phyloP scores from a whole-genome alignment of 2,113 vertebrate genomes.

The Protomyctophum bolini region DNA sequence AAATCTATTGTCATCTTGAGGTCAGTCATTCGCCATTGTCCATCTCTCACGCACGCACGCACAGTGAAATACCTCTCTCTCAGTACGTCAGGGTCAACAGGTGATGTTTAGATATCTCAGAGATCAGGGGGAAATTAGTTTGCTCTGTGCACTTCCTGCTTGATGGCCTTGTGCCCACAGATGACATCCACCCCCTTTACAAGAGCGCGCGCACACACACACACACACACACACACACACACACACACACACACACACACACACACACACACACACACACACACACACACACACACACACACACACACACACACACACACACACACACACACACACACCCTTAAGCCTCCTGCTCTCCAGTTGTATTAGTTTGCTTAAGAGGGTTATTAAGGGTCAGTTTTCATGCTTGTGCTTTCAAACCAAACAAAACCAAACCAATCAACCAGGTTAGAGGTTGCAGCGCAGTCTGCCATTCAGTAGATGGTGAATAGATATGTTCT shows the following conservation, averaged over 20 bases:
- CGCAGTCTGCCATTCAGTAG: too few relatives aligned
- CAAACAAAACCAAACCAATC: too few relatives aligned
- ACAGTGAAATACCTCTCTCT: not conserved
- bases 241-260: not conserved
- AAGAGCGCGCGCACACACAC: not conserved
- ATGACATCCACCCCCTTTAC: slow-evolving; percentile 30
- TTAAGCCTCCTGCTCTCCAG: slow-evolving; percentile 14
- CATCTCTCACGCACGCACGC: not conserved
- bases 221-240: not conserved
- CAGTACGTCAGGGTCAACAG: slow-evolving; percentile 44
- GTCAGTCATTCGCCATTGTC: not conserved
- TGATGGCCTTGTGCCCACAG: slow-evolving; percentile 27
- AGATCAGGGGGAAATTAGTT: slow-evolving; percentile 23
- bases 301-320: not conserved
- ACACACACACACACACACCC: not conserved
- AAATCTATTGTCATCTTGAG: not conserved
- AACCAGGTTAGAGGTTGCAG: too few relatives aligned
- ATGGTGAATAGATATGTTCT: too few relatives aligned
- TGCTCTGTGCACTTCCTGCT: slow-evolving; percentile 15
- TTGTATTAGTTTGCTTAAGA: slow-evolving; percentile 2
- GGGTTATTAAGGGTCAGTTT: slow-evolving; percentile 24
- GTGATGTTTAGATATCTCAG: slow-evolving; percentile 34
- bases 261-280: not conserved
- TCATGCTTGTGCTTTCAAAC: not conserved
- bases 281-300: not conserved